Evolutionary conservation across 1,140 invertebrate species (phyloP).

Genomic region (Papilio aristodemus): DNA sequence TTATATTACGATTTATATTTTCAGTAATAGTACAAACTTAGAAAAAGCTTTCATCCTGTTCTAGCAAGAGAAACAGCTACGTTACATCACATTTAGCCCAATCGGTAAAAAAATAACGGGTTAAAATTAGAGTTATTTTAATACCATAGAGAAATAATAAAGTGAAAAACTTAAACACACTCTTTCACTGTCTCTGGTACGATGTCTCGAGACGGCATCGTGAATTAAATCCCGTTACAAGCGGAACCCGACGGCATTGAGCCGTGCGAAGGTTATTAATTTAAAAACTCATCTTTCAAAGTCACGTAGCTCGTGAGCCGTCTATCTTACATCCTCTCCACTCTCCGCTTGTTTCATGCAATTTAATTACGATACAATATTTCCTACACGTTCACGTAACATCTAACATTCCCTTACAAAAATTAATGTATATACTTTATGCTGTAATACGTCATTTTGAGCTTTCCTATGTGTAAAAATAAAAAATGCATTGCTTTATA

Average conservation of each 20-base stretch:
- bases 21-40: too few species aligned
- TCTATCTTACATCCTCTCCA: slow-evolving; percentile 27
- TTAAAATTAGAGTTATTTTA: too few species aligned
- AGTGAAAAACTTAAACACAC: not conserved
- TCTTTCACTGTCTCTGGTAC: not conserved
- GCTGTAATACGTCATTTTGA: too few species aligned
- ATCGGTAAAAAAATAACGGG: too few species aligned
- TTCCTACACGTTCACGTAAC: not conserved
- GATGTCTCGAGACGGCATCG: slow-evolving; percentile 9
- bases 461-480: too few species aligned
- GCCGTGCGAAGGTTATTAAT: slow-evolving; percentile 34
- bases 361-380: slow-evolving; percentile 33
- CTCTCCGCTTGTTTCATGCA: slow-evolving; percentile 22
- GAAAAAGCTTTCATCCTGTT: too few species aligned
- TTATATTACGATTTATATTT: too few species aligned
- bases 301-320: slow-evolving; percentile 29
- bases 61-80: too few species aligned
- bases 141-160: not conserved
- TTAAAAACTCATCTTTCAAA: slow-evolving; percentile 35
- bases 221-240: slow-evolving; percentile 26
- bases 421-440: not conserved
- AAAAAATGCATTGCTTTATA: too few species aligned
- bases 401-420: not conserved
- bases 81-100: too few species aligned
- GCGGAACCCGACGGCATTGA: slow-evolving; percentile 11